Evolutionary conservation across 2,888 invertebrate species (phyloP), one percentile per base, ranked within the genome.

Genomic region (Melinaea menophilus): DNA sequence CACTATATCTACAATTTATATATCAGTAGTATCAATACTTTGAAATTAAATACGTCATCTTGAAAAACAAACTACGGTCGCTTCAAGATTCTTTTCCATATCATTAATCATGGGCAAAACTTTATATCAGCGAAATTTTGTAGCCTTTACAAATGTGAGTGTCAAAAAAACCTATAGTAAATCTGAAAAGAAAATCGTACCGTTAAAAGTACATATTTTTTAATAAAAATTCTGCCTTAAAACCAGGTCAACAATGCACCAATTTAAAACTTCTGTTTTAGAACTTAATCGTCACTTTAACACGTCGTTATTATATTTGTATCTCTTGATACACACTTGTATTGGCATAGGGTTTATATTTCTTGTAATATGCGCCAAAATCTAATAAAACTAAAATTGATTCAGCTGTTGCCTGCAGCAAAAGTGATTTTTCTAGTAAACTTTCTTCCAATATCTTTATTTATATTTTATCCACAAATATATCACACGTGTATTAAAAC

Each of bases 81-180:
- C 41, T 5, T 37, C 37, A 4, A 37, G 37, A 37, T 7, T 37
- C 41, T 5, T 9, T 11, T 9, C 11, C 3, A 0, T 41, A 64
- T 66, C 81, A 83, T 84, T 79, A 79, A 82, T 83, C 84, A 84
- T 79, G 76, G 76, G 75, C 74, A 70, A 73, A 79, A 78, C 74
- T 79, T 72, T 47, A 57, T 41, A 60, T 57, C 56, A 9, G 41
- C 41, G 41, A 61, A 59, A 64, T 55, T 63, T 64, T 57, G 62
- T 62, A 45, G 55, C 46, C 57, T 58, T 48, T 46, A 46, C 54
- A 56, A 59, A 55, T 59, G 31, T 34, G 46, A 59, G 31, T 48
- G 34, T 56, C 35, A 59, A 41, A 41, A n/a, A 41, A 41, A 41
- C 41, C 41, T 41, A 11, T 41, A 41, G 9, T 41, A 41, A 41